Conservation (phyloP, 2,888 invertebrate genomes). For the Atethmia centrago region DNA sequence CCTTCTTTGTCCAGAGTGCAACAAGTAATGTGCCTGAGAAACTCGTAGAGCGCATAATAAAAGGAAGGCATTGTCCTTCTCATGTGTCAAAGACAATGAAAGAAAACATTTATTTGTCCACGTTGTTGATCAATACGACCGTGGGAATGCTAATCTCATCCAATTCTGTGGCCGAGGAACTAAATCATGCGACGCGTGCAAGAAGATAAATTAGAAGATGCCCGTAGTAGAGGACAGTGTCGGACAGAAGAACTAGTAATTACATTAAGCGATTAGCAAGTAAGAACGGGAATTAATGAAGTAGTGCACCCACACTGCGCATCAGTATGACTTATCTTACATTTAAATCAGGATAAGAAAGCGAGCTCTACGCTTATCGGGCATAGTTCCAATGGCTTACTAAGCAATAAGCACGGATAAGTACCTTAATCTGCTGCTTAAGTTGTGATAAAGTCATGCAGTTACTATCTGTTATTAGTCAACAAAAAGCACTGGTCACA, state of each 20-base stretch:
- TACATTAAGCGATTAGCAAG: slow-evolving; percentile 4
- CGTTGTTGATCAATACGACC: slow-evolving; percentile 51
- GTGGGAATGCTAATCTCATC: slow-evolving; percentile 48
- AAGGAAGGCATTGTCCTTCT: slow-evolving; percentile 19
- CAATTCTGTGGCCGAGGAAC: neutral
- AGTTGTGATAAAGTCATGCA: slow-evolving; percentile 22
- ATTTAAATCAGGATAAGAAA: slow-evolving; percentile 32
- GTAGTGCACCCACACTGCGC: slow-evolving; percentile 1
- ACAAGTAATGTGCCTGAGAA: slow-evolving; percentile 30
- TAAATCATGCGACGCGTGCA: neutral
- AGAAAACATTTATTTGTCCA: slow-evolving; percentile 43
- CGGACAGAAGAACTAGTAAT: neutral
- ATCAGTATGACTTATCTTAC: neutral
- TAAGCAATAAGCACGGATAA: slow-evolving; percentile 2
- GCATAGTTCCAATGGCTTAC: slow-evolving; percentile 20
- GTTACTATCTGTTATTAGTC: slow-evolving; percentile 30
- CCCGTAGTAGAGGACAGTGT: neutral
- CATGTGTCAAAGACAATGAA: slow-evolving; percentile 46
- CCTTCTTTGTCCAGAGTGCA: slow-evolving; percentile 3
- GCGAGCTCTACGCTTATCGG: slow-evolving; percentile 23
- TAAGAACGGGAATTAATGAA: neutral
- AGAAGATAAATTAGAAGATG: slow-evolving; percentile 8
- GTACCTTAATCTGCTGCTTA: slow-evolving; percentile 31
- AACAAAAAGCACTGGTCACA: slow-evolving; percentile 37
- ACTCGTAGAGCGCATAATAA: slow-evolving; percentile 8